Evolutionary conservation across 2,888 invertebrate genomes (phyloP).

Genomic region (Brachylomia viminalis): DNA sequence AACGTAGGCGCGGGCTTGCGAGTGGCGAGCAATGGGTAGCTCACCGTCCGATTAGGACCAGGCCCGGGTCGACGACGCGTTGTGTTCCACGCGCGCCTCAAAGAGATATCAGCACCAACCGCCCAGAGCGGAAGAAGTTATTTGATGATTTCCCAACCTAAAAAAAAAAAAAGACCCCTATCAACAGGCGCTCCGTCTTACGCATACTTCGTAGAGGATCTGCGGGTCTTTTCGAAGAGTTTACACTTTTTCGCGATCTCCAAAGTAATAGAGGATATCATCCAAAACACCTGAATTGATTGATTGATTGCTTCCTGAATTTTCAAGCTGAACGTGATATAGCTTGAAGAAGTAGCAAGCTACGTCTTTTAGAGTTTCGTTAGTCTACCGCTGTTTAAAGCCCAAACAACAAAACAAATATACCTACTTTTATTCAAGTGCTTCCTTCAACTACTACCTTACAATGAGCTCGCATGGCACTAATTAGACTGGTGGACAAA

Average conservation of each 20-base stretch:
- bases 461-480: constrained; percentile 39
- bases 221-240: neutral
- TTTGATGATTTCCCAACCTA: too few relatives aligned
- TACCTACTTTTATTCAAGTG: constrained; percentile 7
- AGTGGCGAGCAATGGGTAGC: too few relatives aligned
- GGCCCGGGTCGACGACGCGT: too few relatives aligned
- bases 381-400: constrained; percentile 13
- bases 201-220: neutral
- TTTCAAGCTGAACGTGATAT: neutral
- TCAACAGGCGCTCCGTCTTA: neutral
- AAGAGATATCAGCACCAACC: too few relatives aligned
- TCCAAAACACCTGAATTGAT: too few relatives aligned
- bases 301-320: neutral
- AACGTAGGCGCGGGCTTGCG: too few relatives aligned
- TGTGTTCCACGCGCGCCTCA: too few relatives aligned
- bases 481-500: constrained; percentile 55
- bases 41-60: too few relatives aligned
- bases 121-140: too few relatives aligned
- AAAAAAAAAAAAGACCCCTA: too few relatives aligned
- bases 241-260: neutral
- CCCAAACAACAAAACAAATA: constrained; percentile 10
- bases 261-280: neutral
- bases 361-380: neutral
- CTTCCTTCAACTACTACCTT: constrained; percentile 25
- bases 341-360: neutral